Evolutionary conservation across 1,140 invertebrate species (phyloP).

Genomic region (Ectropis grisescens): DNA sequence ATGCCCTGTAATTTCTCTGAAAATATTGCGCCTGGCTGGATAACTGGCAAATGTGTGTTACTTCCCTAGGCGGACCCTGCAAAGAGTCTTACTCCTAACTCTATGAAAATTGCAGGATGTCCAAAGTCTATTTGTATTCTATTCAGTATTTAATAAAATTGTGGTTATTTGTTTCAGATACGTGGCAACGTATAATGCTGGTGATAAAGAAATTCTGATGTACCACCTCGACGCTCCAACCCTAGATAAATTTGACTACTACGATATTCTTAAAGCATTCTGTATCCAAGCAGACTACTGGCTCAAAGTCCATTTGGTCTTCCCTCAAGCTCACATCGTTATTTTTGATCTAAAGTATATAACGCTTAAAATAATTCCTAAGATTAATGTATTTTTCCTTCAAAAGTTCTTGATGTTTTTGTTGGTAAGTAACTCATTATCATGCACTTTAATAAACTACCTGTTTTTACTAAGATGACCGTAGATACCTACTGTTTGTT

Average conservation of each 20-base stretch:
- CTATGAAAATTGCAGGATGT: no score
- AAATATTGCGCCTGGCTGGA: no score
- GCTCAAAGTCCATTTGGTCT: conserved; percentile 17
- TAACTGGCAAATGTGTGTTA: no score
- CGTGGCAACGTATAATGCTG: conserved; percentile 22
- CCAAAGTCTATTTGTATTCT: no score
- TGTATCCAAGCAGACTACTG: conserved; percentile 32
- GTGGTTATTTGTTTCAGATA: conserved; percentile 12
- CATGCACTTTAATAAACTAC: no score
- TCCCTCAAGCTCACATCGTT: conserved; percentile 34
- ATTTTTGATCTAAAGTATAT: conserved; percentile 36
- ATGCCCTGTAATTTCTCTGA: no score
- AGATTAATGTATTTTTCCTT: conserved; percentile 41
- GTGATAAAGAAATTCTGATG: conserved; percentile 30
- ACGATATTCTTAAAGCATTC: conserved; percentile 35
- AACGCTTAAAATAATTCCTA: conserved; percentile 31
- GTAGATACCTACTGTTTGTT: no score
- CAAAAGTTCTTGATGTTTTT: conserved; percentile 38
- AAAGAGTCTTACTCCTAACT: no score
- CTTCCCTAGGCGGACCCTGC: no score
- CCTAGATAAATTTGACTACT: conserved; percentile 35
- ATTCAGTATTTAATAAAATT: no score
- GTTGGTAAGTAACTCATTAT: conserved; percentile 37
- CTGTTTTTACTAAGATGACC: no score
- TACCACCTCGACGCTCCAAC: conserved; percentile 29